Evolutionary conservation across 2,113 vertebrate genomes (phyloP).

Genomic region (Cavia porcellus): DNA sequence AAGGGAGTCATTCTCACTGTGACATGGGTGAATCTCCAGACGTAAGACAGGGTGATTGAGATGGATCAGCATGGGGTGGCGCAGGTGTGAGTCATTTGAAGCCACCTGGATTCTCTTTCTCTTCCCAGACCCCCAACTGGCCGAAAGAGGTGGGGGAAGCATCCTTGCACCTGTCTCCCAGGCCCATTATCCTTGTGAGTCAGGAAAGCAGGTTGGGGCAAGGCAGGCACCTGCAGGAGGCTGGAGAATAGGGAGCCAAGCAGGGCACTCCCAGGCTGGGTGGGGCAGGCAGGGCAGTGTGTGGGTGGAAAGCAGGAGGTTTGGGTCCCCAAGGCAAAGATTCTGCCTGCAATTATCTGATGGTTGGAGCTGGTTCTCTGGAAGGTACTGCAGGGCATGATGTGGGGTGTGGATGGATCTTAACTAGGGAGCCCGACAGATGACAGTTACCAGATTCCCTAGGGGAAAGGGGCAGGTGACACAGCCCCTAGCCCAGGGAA

Average conservation of each 20-base stretch:
- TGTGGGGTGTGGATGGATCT: neutral
- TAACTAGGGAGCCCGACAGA: neutral
- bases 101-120: neutral
- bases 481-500: neutral
- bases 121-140: neutral
- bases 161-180: constrained; percentile 77
- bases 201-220: constrained; percentile 73
- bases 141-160: neutral
- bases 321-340: constrained; percentile 77
- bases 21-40: neutral
- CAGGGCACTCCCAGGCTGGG: constrained; percentile 64
- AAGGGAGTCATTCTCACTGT: neutral
- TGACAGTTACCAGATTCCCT: neutral
- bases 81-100: neutral
- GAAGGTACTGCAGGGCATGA: constrained; percentile 34
- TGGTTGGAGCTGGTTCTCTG: constrained; percentile 39
- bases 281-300: constrained; percentile 20
- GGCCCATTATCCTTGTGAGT: constrained; percentile 78
- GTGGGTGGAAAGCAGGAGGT: constrained; percentile 67
- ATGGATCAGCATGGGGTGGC: too few relatives aligned
- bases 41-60: neutral
- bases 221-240: constrained; percentile 51
- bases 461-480: neutral
- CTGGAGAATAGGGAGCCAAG: constrained; percentile 33
- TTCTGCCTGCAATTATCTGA: constrained; percentile 69